These are phyloP conservation scores for Bombus consobrinus DNA, from an alignment of 1,140 invertebrate genomes.

Conservation along the genomic window DNA sequence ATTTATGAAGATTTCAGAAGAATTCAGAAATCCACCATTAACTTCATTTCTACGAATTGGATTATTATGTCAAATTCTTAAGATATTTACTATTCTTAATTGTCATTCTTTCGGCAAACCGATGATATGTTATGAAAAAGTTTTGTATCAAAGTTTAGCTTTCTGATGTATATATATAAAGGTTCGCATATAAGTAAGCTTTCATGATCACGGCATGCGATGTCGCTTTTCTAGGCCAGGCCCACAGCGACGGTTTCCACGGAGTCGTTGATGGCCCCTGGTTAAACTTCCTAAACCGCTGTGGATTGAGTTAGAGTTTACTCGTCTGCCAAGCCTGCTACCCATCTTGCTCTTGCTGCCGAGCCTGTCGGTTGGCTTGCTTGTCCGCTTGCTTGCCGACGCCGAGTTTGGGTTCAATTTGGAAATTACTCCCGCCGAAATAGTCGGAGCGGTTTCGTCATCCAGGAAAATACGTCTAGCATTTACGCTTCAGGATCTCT, in stretches of 20 bases:
- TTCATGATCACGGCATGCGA: conserved; percentile 30
- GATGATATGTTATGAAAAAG: too few species aligned
- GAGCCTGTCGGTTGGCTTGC: conserved; percentile 57
- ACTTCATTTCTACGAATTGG: too few species aligned
- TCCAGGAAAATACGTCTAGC: conserved; percentile 54
- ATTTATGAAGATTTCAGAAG: too few species aligned
- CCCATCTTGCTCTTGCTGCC: conserved; percentile 39
- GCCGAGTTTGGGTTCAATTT: conserved; percentile 67
- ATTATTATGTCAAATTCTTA: too few species aligned
- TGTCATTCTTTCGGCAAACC: too few species aligned
- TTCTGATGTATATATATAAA: not conserved
- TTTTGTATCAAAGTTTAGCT: not conserved
- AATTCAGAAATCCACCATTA: too few species aligned
- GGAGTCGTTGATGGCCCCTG: conserved; percentile 70
- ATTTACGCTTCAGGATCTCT: conserved; percentile 23
- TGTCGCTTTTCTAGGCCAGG: conserved; percentile 33
- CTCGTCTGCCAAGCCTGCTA: conserved; percentile 58
- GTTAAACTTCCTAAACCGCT: conserved; percentile 68
- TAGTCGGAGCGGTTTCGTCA: conserved; percentile 45
- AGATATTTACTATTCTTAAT: too few species aligned
- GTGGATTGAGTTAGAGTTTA: conserved; percentile 68
- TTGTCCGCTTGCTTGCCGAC: conserved; percentile 54
- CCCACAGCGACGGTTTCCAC: conserved; percentile 56
- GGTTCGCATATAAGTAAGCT: conserved; percentile 2
- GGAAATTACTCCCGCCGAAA: conserved; percentile 62